phyloP scores from a whole-genome alignment of 2,888 invertebrate genomes.

The Apeira syringaria region DNA sequence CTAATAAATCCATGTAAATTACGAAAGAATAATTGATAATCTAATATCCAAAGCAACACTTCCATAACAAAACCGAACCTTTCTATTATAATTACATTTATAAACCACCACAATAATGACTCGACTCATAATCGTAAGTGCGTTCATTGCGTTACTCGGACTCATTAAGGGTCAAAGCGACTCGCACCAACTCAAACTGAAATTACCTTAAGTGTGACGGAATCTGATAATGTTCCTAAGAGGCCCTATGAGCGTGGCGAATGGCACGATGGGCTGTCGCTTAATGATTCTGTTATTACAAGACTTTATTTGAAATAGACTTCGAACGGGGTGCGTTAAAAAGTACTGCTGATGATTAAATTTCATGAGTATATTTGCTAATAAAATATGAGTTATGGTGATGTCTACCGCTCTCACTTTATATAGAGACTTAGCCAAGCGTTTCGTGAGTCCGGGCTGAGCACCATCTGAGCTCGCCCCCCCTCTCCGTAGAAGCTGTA shows the following conservation, averaged over 20 bases:
- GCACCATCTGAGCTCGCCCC: too few species aligned
- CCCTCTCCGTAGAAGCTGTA: too few species aligned
- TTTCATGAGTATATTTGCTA: neutral
- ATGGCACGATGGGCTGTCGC: slow-evolving; percentile 39
- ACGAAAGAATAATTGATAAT: too few species aligned
- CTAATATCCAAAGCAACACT: neutral
- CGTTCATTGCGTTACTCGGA: slow-evolving; percentile 64
- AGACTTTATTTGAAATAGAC: slow-evolving; percentile 12
- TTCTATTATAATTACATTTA: slow-evolving; percentile 66
- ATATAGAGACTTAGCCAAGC: too few species aligned
- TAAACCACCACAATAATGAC: slow-evolving; percentile 58
- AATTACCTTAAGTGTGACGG: slow-evolving; percentile 75
- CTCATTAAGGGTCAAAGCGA: slow-evolving; percentile 64
- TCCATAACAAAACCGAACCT: slow-evolving; percentile 36
- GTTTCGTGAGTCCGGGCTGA: too few species aligned
- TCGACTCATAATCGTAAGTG: slow-evolving; percentile 61
- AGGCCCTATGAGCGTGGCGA: slow-evolving; percentile 53
- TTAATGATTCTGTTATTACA: slow-evolving; percentile 32
- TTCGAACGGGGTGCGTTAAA: neutral
- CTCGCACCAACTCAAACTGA: slow-evolving; percentile 27
- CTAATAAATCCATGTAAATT: too few species aligned
- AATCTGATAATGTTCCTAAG: slow-evolving; percentile 72
- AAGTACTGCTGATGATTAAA: neutral
- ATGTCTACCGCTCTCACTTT: too few species aligned
- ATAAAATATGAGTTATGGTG: too few species aligned